Conservation (phyloP, 2,888 invertebrate species). For the Ephialtes manifestator region DNA sequence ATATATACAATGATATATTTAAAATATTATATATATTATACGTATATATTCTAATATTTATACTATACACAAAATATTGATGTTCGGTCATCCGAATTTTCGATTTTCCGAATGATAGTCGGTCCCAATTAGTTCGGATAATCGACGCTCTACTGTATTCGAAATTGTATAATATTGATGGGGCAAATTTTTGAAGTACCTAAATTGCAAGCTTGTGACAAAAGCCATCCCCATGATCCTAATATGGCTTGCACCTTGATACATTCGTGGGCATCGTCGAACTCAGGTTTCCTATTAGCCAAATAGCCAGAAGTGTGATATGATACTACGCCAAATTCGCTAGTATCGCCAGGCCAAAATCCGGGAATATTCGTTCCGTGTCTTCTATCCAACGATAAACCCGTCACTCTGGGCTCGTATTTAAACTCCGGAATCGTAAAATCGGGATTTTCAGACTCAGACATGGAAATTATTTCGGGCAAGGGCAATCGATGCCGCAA, state of each 20-base stretch:
- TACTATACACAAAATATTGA: too few relatives aligned
- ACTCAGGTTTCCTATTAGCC: constrained; percentile 85
- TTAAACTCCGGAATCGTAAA: constrained; percentile 88
- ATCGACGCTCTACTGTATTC: too few relatives aligned
- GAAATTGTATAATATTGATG: too few relatives aligned
- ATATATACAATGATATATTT: too few relatives aligned
- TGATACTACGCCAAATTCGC: constrained; percentile 93
- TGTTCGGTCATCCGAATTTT: too few relatives aligned
- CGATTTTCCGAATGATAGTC: too few relatives aligned
- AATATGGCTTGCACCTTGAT: constrained; percentile 92
- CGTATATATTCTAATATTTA: too few relatives aligned
- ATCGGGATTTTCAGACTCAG: constrained; percentile 88
- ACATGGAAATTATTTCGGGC: constrained; percentile 88
- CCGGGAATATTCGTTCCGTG: constrained; percentile 93
- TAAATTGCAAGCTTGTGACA: constrained; percentile 93
- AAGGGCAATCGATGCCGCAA: constrained; percentile 91
- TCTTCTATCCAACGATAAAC: constrained; percentile 86
- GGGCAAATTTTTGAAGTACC: constrained; percentile 84
- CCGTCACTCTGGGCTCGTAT: constrained; percentile 89
- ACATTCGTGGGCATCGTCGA: constrained; percentile 89
- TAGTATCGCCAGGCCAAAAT: constrained; percentile 93
- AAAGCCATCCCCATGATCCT: constrained; percentile 93
- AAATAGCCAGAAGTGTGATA: constrained; percentile 90
- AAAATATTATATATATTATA: too few relatives aligned
- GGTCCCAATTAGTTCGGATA: too few relatives aligned